Evolutionary conservation across 2,113 vertebrate genomes (phyloP).

Genomic region (Cepphus grylle): DNA sequence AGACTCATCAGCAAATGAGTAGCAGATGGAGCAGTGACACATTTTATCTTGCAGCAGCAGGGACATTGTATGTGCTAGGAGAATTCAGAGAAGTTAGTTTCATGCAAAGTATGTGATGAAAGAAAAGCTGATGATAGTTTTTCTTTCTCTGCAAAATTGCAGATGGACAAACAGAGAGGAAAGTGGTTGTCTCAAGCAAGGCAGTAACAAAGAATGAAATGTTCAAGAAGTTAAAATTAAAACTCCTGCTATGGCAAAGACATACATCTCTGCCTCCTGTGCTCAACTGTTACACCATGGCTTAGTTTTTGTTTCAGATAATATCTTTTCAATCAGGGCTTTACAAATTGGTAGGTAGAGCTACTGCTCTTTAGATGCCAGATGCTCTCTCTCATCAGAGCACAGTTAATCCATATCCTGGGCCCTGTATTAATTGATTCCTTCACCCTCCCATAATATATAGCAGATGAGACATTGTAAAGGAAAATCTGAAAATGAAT

Average conservation of each 20-base stretch:
- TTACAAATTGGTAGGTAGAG: neutral
- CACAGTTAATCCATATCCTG: neutral
- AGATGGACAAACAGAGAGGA: slow-evolving; percentile 52
- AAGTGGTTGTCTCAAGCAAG: slow-evolving; percentile 31
- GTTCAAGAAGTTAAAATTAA: slow-evolving; percentile 53
- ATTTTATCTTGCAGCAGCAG: slow-evolving; percentile 62
- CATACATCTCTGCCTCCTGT: neutral
- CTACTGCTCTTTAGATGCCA: neutral
- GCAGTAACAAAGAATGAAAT: slow-evolving; percentile 43
- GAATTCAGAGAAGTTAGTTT: slow-evolving; percentile 25
- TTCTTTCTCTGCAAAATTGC: slow-evolving; percentile 16
- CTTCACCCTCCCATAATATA: neutral
- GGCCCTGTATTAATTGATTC: neutral
- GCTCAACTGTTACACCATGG: neutral
- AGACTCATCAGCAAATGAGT: slow-evolving; percentile 46
- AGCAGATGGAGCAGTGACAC: slow-evolving; percentile 70
- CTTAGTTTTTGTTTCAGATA: neutral
- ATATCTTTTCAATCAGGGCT: neutral
- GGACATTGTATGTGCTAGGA: slow-evolving; percentile 41
- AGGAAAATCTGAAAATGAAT: neutral
- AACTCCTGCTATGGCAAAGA: neutral
- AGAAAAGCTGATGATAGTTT: neutral
- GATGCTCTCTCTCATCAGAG: neutral
- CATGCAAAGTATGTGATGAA: neutral
- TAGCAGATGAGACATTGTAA: neutral